Base-by-base conservation (phyloP, 2,797 vertebrate genomes). In the Florisuga fusca region DNA sequence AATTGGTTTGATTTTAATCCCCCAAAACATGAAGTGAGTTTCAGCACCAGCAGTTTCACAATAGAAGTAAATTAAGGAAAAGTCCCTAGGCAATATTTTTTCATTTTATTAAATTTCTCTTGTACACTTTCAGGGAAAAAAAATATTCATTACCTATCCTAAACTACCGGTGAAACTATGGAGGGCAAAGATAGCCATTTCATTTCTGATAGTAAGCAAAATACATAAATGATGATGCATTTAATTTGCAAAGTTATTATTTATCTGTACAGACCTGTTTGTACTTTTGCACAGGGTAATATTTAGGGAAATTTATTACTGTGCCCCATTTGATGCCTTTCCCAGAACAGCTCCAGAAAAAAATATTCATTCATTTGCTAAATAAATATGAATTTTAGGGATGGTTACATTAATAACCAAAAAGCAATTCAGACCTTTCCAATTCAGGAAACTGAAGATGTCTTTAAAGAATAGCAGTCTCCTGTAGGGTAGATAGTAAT, bases 391-490 rank as follows among this genome's bases (percentile, higher is more conserved):
- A 55, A 91, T 73, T 84, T 92, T 46, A 63, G 22, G 11, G 25
- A 48, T 57, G 10, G 48, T 61, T 85, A 62, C 23, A 77, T 92
- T 63, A 94, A 80, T 82, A 91, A 87, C 14, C 13, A 71, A 91
- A 82, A 54, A 76, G 15, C 3, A 85, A 74, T 61, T 92, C 61
- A 80, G 72, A 55, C 19, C 18, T 74, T 92, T 91, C 57, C 89
- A 93, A 67, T 83, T 89, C 64, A 72, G 61, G 72, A 87, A 87
- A 74, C 54, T 27, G 20, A 92, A 85, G 12, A 20, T 83, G 34
- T 64, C 45, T 87, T 79, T 87, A 54, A 84, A 87, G 63, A 88
- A 81, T 34, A 82, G 26, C 51, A 87, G 11, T 92, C 59, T 95
- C 21, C 29, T 64, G 10, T 29, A 38, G 18, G 43, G 43, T 48